These are phyloP conservation scores for Pteronotus mesoamericanus DNA, from an alignment of 2,797 vertebrate genomes.

Conservation along the genomic window DNA sequence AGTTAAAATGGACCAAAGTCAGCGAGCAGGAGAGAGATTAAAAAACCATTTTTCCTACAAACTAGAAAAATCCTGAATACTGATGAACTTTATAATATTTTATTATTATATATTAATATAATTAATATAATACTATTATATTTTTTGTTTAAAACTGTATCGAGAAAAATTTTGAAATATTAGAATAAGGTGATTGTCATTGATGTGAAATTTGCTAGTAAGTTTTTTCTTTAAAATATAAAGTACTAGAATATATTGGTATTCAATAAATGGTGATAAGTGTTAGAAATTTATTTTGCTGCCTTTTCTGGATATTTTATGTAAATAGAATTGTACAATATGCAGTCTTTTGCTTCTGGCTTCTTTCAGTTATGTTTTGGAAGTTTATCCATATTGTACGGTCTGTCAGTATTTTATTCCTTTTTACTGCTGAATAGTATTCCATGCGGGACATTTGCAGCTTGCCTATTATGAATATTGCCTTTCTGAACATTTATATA, in stretches of 20 bases:
- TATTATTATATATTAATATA: too few species aligned
- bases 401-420: too few species aligned
- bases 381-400: too few species aligned
- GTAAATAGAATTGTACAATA: too few species aligned
- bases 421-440: too few species aligned
- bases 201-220: neutral
- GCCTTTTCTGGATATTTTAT: neutral
- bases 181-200: neutral
- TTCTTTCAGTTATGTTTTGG: too few species aligned
- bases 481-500: too few species aligned
- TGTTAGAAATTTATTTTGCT: neutral
- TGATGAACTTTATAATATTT: neutral
- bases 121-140: neutral
- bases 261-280: neutral
- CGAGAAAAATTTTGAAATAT: neutral
- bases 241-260: neutral
- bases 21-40: neutral
- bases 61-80: neutral
- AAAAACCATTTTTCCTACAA: neutral
- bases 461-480: too few species aligned
- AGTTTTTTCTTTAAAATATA: neutral
- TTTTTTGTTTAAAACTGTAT: neutral
- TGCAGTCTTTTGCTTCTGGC: too few species aligned
- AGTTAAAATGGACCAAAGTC: neutral
- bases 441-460: too few species aligned